A percentile compares a stretch with the other conserved stretches of the same genome.
phyloP scores from a whole-genome alignment of 2,113 vertebrate species.

The Eublepharis macularius region DNA sequence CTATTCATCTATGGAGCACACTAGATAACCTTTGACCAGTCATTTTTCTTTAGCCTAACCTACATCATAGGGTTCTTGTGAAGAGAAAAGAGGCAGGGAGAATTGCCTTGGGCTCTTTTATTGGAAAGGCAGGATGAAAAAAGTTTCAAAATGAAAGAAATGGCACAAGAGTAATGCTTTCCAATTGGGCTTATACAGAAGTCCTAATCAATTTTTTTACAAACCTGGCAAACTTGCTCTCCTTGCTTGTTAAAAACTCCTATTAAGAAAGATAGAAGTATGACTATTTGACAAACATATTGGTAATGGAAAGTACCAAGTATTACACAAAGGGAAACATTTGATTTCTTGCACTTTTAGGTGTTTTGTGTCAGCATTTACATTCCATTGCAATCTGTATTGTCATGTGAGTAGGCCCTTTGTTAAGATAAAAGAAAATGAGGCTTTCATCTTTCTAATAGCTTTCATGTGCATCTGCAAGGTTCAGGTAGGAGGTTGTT shows the following conservation, averaged over 20 bases:
- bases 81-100: too few relatives aligned
- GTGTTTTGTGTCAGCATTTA: not conserved
- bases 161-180: not conserved
- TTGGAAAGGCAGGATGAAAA: too few relatives aligned
- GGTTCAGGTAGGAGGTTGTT: not conserved
- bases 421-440: not conserved
- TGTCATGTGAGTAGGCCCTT: not conserved
- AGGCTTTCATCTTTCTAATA: not conserved
- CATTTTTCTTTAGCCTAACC: too few relatives aligned
- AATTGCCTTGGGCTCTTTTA: too few relatives aligned
- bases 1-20: too few relatives aligned
- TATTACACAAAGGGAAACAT: not conserved
- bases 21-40: too few relatives aligned
- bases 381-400: not conserved
- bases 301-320: not conserved
- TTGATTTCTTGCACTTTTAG: not conserved
- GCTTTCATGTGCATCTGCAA: not conserved
- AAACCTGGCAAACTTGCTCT: not conserved
- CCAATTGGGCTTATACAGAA: not conserved
- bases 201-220: rapidly evolving
- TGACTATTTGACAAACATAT: not conserved
- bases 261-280: not conserved
- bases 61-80: too few relatives aligned
- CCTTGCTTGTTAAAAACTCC: not conserved
- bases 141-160: too few relatives aligned